Base-by-base conservation (phyloP, 2,888 invertebrate genomes). In the Dynastes tityus region DNA sequence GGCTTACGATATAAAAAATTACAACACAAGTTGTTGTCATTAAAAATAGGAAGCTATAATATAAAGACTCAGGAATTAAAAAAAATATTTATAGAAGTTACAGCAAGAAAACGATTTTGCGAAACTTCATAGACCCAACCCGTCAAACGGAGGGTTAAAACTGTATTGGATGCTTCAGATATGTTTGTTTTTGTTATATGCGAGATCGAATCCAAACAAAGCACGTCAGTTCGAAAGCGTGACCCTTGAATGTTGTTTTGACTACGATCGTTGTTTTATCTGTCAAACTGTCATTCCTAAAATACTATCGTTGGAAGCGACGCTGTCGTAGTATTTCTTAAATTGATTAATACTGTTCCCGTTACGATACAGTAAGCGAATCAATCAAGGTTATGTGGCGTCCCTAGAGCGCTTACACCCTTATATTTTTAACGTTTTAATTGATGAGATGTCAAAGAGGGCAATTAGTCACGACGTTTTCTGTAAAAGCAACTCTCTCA, bases 401-500 rank as follows among this genome's bases (percentile, higher is more conserved):
- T 58, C 71, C 37, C 37, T 40, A 2, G 16, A 58, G n/a, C 55
- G 29, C 32, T 71, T 55, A 55, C 58, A 37, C 16, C 65, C 5
- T 58, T 58, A 58, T 58, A 58, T 58, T 58, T 58, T 58, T 58
- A 58, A 58, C 71, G 71, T 71, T 55, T 71, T 71, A 71, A 71
- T 71, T 71, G 32, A 71, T 71, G 71, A 71, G 55, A 55, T 58
- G 71, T 71, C 76, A 76, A 76, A 67, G 67, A 51, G 65, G 65
- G 55, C 37, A 76, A 76, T 76, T 76, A 76, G 76, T 76, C 37
- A 76, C 76, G 76, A 53, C 32, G 76, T 76, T 53, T 76, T 76
- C 40, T 16, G 37, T 67, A 76, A 76, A 67, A 67, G 45, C 65
- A 40, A 11, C 65, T 16, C 45, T 22, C 22, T 22, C 22, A 67